Evolutionary conservation across 2,888 invertebrate genomes (phyloP).

Genomic region (Trichacis sp.): DNA sequence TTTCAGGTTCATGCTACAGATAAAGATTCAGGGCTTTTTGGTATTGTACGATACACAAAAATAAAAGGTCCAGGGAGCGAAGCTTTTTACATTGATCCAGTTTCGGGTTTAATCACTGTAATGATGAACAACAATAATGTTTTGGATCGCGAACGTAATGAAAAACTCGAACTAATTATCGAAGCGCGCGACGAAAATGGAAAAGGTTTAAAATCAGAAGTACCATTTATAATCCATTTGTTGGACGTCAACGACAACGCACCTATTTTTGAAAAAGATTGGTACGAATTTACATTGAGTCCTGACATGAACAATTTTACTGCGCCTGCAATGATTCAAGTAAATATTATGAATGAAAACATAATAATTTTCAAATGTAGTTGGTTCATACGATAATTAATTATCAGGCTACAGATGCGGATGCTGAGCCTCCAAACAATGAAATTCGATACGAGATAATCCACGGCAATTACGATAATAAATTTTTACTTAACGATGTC

Average conservation of each 20-base stretch:
- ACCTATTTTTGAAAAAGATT: slow-evolving; percentile 83
- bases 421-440: slow-evolving; percentile 88
- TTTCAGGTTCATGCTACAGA: slow-evolving; percentile 83
- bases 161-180: slow-evolving; percentile 83
- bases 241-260: slow-evolving; percentile 87
- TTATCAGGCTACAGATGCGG: slow-evolving; percentile 80
- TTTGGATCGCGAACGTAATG: slow-evolving; percentile 86
- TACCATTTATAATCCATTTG: slow-evolving; percentile 81
- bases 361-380: not conserved
- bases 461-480: slow-evolving; percentile 80
- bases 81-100: slow-evolving; percentile 81
- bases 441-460: slow-evolving; percentile 86
- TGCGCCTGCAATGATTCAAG: slow-evolving; percentile 80
- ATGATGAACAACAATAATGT: slow-evolving; percentile 77
- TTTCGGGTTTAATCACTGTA: slow-evolving; percentile 85
- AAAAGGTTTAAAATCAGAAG: slow-evolving; percentile 80
- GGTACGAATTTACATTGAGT: slow-evolving; percentile 85
- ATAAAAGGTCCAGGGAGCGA: slow-evolving; percentile 84
- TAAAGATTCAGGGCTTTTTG: slow-evolving; percentile 82
- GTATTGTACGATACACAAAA: slow-evolving; percentile 82
- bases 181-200: slow-evolving; percentile 91
- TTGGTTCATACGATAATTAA: not conserved
- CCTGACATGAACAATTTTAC: slow-evolving; percentile 82
- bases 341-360: slow-evolving; percentile 36
- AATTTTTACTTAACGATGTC: slow-evolving; percentile 80